These are phyloP conservation scores for Leptopterna dolabrata DNA, from an alignment of 2,888 invertebrate species.

Conservation along the genomic window DNA sequence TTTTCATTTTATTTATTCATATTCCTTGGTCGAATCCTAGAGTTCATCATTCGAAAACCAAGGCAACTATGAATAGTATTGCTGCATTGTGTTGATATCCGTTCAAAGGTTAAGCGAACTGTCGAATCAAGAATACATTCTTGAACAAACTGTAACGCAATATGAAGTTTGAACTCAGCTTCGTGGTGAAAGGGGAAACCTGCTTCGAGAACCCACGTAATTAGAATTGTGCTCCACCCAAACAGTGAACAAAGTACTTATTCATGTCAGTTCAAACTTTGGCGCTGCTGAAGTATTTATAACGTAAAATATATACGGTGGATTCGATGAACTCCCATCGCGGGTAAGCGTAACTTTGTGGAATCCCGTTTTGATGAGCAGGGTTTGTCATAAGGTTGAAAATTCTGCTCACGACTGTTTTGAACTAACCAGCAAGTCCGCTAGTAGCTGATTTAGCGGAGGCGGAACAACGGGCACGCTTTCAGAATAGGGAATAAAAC, in stretches of 20 bases:
- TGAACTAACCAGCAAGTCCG: slow-evolving; percentile 22
- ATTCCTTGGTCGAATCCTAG: too few species aligned
- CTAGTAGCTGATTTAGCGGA: slow-evolving; percentile 17
- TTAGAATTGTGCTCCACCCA: not conserved
- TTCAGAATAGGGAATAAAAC: slow-evolving; percentile 32
- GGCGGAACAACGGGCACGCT: slow-evolving; percentile 34
- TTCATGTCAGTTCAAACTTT: not conserved
- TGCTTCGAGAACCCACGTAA: not conserved
- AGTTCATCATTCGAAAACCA: too few species aligned
- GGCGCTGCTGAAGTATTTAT: not conserved
- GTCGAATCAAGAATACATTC: too few species aligned
- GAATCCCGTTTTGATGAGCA: slow-evolving; percentile 15
- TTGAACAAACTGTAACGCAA: too few species aligned
- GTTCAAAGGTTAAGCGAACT: too few species aligned
- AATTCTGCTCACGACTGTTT: slow-evolving; percentile 33
- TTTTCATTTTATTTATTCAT: too few species aligned
- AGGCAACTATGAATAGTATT: too few species aligned
- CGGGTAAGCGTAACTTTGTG: not conserved
- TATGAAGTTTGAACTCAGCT: too few species aligned
- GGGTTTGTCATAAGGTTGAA: not conserved
- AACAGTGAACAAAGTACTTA: not conserved
- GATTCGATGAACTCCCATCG: not conserved
- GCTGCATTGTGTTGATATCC: too few species aligned
- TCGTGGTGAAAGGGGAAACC: too few species aligned
- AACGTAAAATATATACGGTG: not conserved